phyloP scores from a whole-genome alignment of 2,113 vertebrate genomes.

The Tupaia tana region DNA sequence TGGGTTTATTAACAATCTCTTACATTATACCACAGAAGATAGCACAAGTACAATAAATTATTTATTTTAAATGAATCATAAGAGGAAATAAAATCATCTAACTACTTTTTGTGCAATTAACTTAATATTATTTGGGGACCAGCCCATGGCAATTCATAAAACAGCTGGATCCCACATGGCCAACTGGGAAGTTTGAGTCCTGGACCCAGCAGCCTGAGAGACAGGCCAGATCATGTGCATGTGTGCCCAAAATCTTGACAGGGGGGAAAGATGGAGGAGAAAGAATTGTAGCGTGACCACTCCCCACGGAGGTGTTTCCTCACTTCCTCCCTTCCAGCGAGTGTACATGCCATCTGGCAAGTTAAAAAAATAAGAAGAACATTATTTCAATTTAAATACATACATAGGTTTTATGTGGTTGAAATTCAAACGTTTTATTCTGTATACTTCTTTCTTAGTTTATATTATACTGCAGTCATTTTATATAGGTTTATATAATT shows the following conservation, averaged over 20 bases:
- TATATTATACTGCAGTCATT: neutral
- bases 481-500: neutral
- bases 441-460: neutral
- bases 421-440: neutral
- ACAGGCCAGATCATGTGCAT: too few relatives aligned
- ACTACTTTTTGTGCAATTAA: neutral
- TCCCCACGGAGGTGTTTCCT: too few relatives aligned
- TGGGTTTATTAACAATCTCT: neutral
- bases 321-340: too few relatives aligned
- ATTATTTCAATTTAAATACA: neutral
- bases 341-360: too few relatives aligned
- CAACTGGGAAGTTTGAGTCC: too few relatives aligned
- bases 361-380: too few relatives aligned
- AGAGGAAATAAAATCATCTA: neutral
- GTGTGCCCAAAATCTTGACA: too few relatives aligned
- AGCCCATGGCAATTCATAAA: too few relatives aligned
- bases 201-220: too few relatives aligned
- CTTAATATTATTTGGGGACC: neutral
- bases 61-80: neutral
- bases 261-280: too few relatives aligned
- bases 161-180: too few relatives aligned
- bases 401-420: neutral
- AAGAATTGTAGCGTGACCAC: too few relatives aligned
- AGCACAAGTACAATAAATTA: neutral
- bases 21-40: neutral